These are phyloP conservation scores for Pipistrellus pipistrellus DNA, from an alignment of 2,797 vertebrate species.

Conservation along the genomic window DNA sequence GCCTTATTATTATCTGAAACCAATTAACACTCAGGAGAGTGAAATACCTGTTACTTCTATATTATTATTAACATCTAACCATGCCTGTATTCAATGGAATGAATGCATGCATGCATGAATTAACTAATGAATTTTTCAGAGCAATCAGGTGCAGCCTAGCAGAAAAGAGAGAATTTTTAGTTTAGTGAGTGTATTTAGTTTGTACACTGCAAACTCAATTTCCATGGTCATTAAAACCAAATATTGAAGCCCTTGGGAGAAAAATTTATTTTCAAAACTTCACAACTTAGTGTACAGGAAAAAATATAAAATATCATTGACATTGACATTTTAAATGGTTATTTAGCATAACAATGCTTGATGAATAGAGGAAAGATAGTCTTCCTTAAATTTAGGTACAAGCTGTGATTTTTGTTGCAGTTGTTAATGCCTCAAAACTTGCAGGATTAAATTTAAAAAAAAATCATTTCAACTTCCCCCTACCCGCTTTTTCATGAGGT, in stretches of 20 bases:
- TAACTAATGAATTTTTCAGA: background rate
- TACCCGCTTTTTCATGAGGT: background rate
- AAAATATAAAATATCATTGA: background rate
- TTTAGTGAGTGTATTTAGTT: background rate
- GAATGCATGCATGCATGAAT: background rate
- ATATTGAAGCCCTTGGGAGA: background rate
- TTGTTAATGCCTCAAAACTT: slow-evolving; percentile 3
- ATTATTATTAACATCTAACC: background rate
- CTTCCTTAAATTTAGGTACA: background rate
- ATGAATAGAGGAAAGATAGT: background rate
- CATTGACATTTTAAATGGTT: background rate
- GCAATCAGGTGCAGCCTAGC: background rate
- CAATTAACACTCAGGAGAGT: background rate
- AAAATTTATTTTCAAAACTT: background rate
- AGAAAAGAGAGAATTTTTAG: background rate
- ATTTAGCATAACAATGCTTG: background rate
- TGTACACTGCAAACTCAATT: background rate
- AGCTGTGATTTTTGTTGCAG: background rate
- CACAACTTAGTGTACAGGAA: background rate
- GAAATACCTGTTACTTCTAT: background rate
- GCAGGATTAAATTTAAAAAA: background rate
- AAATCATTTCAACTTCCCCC: background rate
- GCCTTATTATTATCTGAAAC: background rate
- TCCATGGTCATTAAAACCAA: background rate
- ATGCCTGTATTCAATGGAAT: background rate